phyloP scores from a whole-genome alignment of 2,888 invertebrate genomes.

The Smittia aterrima region DNA sequence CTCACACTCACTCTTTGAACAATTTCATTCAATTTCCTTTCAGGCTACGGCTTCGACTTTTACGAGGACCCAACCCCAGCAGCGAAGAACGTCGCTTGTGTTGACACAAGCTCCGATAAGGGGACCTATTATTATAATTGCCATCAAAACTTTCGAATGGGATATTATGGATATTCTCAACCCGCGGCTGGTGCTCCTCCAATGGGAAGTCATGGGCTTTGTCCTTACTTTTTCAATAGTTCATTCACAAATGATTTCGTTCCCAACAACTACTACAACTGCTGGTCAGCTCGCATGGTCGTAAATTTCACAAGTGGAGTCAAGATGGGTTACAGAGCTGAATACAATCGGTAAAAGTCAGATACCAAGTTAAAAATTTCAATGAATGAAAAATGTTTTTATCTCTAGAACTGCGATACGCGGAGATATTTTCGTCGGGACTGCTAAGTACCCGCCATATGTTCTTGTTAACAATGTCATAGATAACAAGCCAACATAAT shows the following conservation, averaged over 20 bases:
- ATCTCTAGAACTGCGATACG: background rate
- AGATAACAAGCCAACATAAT: no score
- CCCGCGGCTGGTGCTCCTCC: background rate
- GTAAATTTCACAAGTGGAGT: background rate
- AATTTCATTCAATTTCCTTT: no score
- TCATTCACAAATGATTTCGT: slow-evolving; percentile 50
- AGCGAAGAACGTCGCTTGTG: background rate
- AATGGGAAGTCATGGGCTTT: slow-evolving; percentile 3
- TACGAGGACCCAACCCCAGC: slow-evolving; percentile 8
- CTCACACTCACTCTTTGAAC: no score
- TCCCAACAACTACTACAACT: slow-evolving; percentile 47
- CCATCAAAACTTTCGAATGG: slow-evolving; percentile 44
- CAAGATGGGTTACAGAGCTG: background rate
- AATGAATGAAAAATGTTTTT: background rate
- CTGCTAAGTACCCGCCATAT: background rate
- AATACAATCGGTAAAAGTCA: background rate
- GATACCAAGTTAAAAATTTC: background rate
- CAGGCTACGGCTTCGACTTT: background rate
- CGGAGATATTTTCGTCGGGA: background rate
- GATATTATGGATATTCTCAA: slow-evolving; percentile 19
- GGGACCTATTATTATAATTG: slow-evolving; percentile 14
- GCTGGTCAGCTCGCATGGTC: background rate
- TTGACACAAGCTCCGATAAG: slow-evolving; percentile 12
- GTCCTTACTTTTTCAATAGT: slow-evolving; percentile 51
- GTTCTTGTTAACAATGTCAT: background rate